Base-by-base conservation (phyloP, 2,797 vertebrate genomes). In the Poecile montanus region DNA sequence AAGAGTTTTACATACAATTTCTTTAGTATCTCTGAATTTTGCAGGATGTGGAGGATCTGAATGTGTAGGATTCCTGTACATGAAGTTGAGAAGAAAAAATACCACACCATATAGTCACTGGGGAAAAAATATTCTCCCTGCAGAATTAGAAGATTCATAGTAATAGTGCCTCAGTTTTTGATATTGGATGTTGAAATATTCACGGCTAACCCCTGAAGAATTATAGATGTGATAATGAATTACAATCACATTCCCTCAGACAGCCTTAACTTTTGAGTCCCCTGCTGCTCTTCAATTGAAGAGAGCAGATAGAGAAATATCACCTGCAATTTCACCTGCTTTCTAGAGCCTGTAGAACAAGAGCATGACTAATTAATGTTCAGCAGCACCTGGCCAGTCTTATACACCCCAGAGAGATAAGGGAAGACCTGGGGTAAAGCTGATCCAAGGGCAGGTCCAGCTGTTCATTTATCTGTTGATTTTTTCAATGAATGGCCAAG, bases 331-430 rank as follows among this genome's bases (percentile, higher is more conserved):
- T 54, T 84, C 54, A 17, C 30, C 48, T 67, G 40, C 27, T 65
- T 61, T 54, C 72, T 34, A 62, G 38, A 65, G n/a, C 40, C 34
- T 36, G 13, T 26, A 47, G 13, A 53, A 47, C 23, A 51, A 51
- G 14, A 38, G 48, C 32, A 26, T 38, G 38, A n/a, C 38, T 14
- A 14, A 5, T 34, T 53, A 53, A 6, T 74, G 50, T 11, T 77
- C 44, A 71, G 68, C 38, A 79, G 53, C 68, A 62, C 32, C 48
- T 62, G 30, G 8, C 11, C 40, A 81, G 30, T 63, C 22, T 51
- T 50, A 27, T 10, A n/a, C 58, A 54, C 27, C n/a, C n/a, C 4
- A 7, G 16, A 54, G 20, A 26, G 42, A 42, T 0, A 0, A 53
- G 10, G 7, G 22, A 13, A 80, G 48, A 12, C 1, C 0, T 19